Evolutionary conservation across 2,113 vertebrate species (phyloP).

Genomic region (Copsychus sechellarum): DNA sequence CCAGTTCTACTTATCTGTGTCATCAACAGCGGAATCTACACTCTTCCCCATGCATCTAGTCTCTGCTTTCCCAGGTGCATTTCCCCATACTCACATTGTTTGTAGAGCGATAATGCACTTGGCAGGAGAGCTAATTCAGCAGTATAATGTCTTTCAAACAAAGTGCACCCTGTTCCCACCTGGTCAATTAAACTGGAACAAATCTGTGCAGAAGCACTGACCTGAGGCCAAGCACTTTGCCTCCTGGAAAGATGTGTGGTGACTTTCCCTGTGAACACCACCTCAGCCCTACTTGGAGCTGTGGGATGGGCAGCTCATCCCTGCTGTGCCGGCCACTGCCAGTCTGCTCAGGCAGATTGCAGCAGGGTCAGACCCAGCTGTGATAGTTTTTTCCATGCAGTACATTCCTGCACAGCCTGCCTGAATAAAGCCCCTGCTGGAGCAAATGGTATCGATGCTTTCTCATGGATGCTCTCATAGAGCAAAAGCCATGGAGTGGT

Average conservation of each 20-base stretch:
- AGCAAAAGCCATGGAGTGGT: not conserved
- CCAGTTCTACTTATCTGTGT: constrained; percentile 37
- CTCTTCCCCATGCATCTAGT: constrained; percentile 37
- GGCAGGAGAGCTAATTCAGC: constrained; percentile 57
- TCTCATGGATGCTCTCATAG: not conserved
- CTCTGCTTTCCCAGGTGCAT: constrained; percentile 45
- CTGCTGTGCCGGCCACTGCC: not conserved
- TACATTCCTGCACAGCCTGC: not conserved
- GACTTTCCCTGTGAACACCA: not conserved
- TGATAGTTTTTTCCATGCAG: not conserved
- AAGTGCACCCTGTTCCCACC: constrained; percentile 57
- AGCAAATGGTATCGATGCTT: not conserved
- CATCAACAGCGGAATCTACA: constrained; percentile 26
- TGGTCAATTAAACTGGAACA: constrained; percentile 61
- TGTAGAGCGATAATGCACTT: constrained; percentile 57
- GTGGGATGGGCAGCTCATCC: not conserved
- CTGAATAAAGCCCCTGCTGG: not conserved
- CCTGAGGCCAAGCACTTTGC: constrained; percentile 37
- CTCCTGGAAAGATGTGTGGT: not conserved
- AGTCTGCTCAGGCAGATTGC: not conserved
- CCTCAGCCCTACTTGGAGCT: not conserved
- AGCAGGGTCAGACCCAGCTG: not conserved
- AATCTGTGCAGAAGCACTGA: constrained; percentile 54
- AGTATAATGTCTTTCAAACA: constrained; percentile 50
- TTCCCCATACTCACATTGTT: constrained; percentile 64